phyloP scores from a whole-genome alignment of 2,888 invertebrate species.

The Pandemis corylana region DNA sequence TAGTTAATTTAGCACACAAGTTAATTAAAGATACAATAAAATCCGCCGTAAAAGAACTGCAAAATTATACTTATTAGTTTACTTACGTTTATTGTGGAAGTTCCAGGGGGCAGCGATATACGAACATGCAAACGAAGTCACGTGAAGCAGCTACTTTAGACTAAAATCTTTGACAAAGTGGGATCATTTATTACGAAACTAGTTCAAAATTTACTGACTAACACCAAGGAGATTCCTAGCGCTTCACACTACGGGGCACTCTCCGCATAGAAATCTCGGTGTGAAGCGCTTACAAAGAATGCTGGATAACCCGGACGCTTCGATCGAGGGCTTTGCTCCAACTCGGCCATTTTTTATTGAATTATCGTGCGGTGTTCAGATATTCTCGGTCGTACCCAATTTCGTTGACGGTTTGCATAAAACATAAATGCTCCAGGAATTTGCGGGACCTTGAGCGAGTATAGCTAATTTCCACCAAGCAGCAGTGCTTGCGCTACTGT shows the following conservation, averaged over 20 bases:
- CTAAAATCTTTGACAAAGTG: no score
- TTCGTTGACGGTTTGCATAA: constrained; percentile 32
- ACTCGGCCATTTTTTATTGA: constrained; percentile 23
- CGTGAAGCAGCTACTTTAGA: no score
- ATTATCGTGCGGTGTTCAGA: constrained; percentile 25
- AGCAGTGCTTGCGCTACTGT: no score
- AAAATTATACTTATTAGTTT: no score
- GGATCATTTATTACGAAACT: not conserved
- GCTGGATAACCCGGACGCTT: constrained; percentile 23
- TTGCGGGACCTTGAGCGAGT: not conserved
- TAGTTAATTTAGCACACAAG: no score
- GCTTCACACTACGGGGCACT: constrained; percentile 4
- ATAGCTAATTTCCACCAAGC: no score
- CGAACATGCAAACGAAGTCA: no score
- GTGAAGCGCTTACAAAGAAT: constrained; percentile 30
- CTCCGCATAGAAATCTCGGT: constrained; percentile 25
- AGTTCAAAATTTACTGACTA: constrained; percentile 15
- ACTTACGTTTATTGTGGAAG: no score
- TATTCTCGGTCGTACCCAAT: constrained; percentile 29
- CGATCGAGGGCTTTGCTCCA: constrained; percentile 25
- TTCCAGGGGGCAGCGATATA: no score
- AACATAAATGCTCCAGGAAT: constrained; percentile 26
- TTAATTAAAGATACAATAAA: no score
- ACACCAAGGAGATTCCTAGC: constrained; percentile 4
- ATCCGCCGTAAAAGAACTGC: no score